Evolutionary conservation across 53 echinoderm and acorn worm genomes (phyloP).

Genomic region (Arbacia lixula): DNA sequence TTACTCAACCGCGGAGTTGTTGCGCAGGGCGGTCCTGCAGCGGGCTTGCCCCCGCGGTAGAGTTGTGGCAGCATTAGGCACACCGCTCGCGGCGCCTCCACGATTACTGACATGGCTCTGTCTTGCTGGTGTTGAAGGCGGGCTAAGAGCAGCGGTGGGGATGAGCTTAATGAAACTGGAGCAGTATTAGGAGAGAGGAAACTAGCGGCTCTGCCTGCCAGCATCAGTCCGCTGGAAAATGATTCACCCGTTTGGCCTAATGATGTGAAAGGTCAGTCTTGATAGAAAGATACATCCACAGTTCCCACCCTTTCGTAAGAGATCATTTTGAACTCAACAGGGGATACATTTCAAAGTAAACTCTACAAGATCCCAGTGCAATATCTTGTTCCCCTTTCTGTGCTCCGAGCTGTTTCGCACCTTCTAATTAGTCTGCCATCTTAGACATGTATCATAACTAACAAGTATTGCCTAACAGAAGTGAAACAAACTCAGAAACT

Average conservation of each 20-base stretch:
- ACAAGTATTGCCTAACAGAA: no score
- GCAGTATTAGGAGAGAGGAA: neutral
- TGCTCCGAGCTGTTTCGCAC: no score
- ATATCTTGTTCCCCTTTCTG: no score
- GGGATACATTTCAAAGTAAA: no score
- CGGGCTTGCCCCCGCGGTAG: conserved; percentile 14
- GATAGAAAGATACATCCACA: neutral
- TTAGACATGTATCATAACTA: no score
- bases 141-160: neutral
- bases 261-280: conserved; percentile 4
- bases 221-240: neutral
- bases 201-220: conserved; percentile 10
- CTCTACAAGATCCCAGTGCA: no score
- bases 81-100: conserved; percentile 18
- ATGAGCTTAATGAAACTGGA: no score
- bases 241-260: neutral
- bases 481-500: no score
- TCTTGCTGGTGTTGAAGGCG: conserved; percentile 3
- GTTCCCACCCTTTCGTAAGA: no score
- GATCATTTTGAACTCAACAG: no score
- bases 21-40: neutral
- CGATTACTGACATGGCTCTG: conserved; percentile 10
- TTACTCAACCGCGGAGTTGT: neutral
- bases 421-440: no score
- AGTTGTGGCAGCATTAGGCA: conserved; percentile 31